Conservation (phyloP, 2,888 invertebrate species). For the Eurytoma adleriae region DNA sequence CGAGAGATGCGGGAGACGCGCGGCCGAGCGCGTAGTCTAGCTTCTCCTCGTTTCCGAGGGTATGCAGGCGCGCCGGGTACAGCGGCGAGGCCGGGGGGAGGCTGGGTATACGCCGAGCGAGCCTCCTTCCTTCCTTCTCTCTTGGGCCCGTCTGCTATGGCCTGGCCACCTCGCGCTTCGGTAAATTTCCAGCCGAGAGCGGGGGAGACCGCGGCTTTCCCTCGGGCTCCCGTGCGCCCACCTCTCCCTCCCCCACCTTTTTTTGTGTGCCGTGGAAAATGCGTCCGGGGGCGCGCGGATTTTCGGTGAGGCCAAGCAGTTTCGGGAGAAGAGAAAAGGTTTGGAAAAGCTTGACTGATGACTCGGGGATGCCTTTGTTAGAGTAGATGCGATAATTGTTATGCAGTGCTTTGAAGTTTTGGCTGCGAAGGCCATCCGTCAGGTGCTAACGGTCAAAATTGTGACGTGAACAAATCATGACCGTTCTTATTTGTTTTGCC, state of each 20-base stretch:
- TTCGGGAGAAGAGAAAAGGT: too few relatives aligned
- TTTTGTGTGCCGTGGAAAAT: background rate
- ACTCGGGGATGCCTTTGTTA: too few relatives aligned
- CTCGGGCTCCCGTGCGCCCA: background rate
- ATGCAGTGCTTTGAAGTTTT: too few relatives aligned
- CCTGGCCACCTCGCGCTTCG: constrained; percentile 70
- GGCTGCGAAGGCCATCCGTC: too few relatives aligned
- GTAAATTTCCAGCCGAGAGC: constrained; percentile 68
- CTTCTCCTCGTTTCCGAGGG: constrained; percentile 45
- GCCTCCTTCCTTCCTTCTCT: background rate
- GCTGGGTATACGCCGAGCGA: background rate
- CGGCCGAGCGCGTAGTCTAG: constrained; percentile 51
- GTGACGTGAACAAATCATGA: too few relatives aligned
- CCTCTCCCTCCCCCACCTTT: background rate
- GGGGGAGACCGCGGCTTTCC: background rate
- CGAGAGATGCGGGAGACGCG: constrained; percentile 28
- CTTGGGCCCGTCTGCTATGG: constrained; percentile 66
- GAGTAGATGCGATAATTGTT: too few relatives aligned
- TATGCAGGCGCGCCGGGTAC: background rate
- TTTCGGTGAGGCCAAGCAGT: too few relatives aligned
- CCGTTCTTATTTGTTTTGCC: too few relatives aligned
- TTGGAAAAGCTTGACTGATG: too few relatives aligned
- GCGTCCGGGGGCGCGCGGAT: background rate
- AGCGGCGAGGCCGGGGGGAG: background rate
- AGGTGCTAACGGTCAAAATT: too few relatives aligned